Evolutionary conservation across 2,888 invertebrate species (phyloP).

Genomic region (Athrips mouffetella): DNA sequence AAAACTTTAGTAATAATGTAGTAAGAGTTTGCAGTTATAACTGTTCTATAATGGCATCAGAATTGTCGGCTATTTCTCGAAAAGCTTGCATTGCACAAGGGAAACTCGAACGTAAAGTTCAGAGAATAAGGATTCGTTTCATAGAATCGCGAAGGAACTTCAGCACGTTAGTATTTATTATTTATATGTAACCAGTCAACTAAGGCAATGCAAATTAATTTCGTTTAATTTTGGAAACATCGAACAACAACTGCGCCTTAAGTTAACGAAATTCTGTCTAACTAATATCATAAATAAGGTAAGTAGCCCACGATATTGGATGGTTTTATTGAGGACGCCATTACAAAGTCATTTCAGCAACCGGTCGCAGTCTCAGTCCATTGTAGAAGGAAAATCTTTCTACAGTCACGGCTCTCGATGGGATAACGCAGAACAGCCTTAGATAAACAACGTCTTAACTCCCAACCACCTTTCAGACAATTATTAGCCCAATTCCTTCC

Average conservation of each 20-base stretch:
- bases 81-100: neutral
- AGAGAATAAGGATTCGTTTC: neutral
- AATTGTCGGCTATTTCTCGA: conserved; percentile 18
- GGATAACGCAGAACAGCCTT: conserved; percentile 65
- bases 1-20: conserved; percentile 54
- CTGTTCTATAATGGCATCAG: conserved; percentile 46
- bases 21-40: conserved; percentile 40
- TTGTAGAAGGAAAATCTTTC: conserved; percentile 78
- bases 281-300: conserved; percentile 59
- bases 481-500: conserved; percentile 59
- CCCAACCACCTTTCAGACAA: conserved; percentile 45
- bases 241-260: neutral
- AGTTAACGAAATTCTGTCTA: conserved; percentile 31
- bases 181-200: conserved; percentile 2
- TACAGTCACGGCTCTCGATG: conserved; percentile 78
- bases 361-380: conserved; percentile 69
- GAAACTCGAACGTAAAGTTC: neutral
- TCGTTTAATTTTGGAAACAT: neutral
- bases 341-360: conserved; percentile 74
- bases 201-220: neutral
- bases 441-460: conserved; percentile 51
- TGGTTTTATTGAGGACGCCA: conserved; percentile 69
- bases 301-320: conserved; percentile 62
- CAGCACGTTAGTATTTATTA: conserved; percentile 9
- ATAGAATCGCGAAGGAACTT: neutral